A percentile compares a stretch with the other conserved stretches of the same genome.
Evolutionary conservation across 2,888 invertebrate genomes (phyloP).

Genomic region (Mesorhabditis belari): DNA sequence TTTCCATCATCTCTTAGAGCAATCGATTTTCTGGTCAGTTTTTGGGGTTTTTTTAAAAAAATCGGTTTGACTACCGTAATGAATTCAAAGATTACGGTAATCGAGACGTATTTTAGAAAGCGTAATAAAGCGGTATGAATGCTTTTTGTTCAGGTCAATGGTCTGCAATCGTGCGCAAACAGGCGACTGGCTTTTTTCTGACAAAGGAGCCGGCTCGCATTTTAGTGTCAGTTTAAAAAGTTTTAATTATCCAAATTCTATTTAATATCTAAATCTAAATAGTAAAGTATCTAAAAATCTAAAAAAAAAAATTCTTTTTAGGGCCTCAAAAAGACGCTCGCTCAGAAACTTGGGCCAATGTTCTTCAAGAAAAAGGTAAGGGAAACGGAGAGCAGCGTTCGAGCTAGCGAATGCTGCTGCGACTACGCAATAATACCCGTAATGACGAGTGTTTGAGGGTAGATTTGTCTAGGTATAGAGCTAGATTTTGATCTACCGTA

Average conservation of each 20-base stretch:
- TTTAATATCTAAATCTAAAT: background rate
- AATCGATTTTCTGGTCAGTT: background rate
- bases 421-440: too few relatives aligned
- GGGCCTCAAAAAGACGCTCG: conserved; percentile 1
- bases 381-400: too few relatives aligned
- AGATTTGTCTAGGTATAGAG: too few relatives aligned
- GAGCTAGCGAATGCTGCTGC: too few relatives aligned
- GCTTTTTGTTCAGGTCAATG: background rate
- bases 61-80: too few relatives aligned
- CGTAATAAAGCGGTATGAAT: too few relatives aligned
- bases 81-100: too few relatives aligned
- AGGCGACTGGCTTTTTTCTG: background rate
- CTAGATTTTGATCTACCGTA: too few relatives aligned
- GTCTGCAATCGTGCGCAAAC: background rate
- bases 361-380: background rate
- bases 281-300: background rate
- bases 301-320: background rate
- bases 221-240: conserved; percentile 4
- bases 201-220: background rate
- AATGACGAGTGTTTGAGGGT: too few relatives aligned
- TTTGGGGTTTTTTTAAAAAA: background rate
- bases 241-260: conserved; percentile 8
- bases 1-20: background rate
- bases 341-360: background rate
- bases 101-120: too few relatives aligned